Percentiles rank a stretch among this genome's conserved stretches.
Evolutionary conservation across 2,888 invertebrate genomes (phyloP).

Genomic region (Leucozona laternaria): DNA sequence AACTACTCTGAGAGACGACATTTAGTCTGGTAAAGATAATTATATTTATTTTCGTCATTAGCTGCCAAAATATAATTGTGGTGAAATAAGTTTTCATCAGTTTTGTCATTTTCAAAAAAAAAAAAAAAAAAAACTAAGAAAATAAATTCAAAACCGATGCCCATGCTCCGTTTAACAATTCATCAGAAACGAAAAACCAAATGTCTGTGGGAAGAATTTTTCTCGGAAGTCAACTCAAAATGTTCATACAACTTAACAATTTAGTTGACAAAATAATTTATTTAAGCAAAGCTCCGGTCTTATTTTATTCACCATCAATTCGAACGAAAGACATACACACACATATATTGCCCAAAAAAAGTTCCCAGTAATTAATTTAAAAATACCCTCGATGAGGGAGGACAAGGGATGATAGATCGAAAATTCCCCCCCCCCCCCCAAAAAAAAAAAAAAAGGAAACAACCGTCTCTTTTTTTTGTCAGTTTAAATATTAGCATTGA

Average conservation of each 20-base stretch:
- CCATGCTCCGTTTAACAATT: constrained; percentile 44
- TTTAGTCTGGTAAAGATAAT: constrained; percentile 54
- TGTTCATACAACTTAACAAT: constrained; percentile 11
- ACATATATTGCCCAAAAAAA: background rate
- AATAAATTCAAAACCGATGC: background rate
- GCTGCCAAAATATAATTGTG: constrained; percentile 35
- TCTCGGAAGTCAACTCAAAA: constrained; percentile 33
- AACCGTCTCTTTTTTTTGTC: background rate
- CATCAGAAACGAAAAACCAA: background rate
- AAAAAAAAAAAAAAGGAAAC: background rate
- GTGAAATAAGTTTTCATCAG: constrained; percentile 54
- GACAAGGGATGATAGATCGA: background rate
- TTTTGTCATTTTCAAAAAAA: constrained; percentile 38
- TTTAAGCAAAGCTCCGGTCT: background rate
- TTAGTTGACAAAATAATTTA: constrained; percentile 10
- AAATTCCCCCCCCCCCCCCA: too few relatives aligned
- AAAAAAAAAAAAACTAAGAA: background rate
- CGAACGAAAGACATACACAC: background rate
- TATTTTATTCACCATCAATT: background rate
- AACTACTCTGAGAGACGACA: constrained; percentile 36
- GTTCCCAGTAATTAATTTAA: constrained; percentile 41
- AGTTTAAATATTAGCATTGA: background rate
- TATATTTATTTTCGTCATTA: constrained; percentile 41
- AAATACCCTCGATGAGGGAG: constrained; percentile 24
- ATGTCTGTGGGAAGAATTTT: constrained; percentile 17